phyloP scores from a whole-genome alignment of 2,113 vertebrate genomes.

The Macrotis lagotis region DNA sequence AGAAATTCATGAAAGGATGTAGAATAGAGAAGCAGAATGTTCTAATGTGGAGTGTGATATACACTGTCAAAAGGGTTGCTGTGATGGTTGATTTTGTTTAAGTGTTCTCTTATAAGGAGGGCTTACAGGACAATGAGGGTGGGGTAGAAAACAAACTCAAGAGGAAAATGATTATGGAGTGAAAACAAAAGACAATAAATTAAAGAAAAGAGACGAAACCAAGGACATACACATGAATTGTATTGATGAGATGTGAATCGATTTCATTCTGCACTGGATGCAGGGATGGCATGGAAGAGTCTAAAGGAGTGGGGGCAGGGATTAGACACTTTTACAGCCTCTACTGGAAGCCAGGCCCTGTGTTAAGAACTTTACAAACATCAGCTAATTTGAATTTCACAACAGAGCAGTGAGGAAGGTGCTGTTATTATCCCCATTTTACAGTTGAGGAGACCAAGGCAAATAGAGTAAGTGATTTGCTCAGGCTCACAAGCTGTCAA shows the following conservation, averaged over 20 bases:
- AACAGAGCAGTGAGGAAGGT: background rate
- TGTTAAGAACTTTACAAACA: background rate
- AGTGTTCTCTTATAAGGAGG: background rate
- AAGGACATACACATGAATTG: background rate
- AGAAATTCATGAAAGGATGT: background rate
- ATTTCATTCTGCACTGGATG: background rate
- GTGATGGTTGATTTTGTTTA: background rate
- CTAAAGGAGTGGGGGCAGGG: background rate
- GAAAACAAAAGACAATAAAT: background rate
- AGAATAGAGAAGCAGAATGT: background rate
- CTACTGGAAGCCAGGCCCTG: background rate
- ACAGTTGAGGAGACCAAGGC: background rate
- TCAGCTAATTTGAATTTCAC: too few relatives aligned
- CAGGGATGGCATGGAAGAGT: background rate
- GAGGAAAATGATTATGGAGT: background rate
- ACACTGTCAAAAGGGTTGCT: background rate
- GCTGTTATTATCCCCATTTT: background rate
- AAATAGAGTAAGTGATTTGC: background rate
- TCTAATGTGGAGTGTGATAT: background rate
- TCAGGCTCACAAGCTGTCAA: background rate
- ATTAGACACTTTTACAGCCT: background rate
- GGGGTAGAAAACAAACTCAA: background rate
- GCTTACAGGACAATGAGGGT: background rate
- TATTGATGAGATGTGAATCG: background rate
- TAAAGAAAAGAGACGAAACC: background rate